These are phyloP conservation scores for Leptinotarsa haldemani DNA, from an alignment of 2,888 invertebrate genomes.

Conservation along the genomic window DNA sequence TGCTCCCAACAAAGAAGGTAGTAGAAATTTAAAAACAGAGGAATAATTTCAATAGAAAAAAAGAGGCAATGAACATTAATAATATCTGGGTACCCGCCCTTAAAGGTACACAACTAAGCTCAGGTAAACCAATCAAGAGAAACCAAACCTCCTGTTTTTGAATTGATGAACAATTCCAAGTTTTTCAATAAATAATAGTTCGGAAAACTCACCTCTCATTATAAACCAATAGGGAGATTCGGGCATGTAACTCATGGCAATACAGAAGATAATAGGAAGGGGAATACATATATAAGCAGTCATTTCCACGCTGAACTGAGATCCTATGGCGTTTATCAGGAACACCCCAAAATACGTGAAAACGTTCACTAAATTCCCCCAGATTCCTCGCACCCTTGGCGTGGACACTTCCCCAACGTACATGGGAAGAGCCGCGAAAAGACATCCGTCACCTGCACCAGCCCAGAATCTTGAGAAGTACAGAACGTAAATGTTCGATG, in stretches of 20 bases:
- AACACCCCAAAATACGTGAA: constrained; percentile 54
- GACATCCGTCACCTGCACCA: constrained; percentile 54
- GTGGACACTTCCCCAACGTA: constrained; percentile 57
- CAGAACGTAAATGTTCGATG: constrained; percentile 53
- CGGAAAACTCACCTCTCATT: constrained; percentile 44
- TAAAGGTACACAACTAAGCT: too few species aligned
- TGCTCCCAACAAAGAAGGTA: too few species aligned
- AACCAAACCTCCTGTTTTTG: too few species aligned
- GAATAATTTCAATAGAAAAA: too few species aligned
- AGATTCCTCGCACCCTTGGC: constrained; percentile 55
- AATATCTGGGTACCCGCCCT: too few species aligned
- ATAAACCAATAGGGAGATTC: constrained; percentile 65
- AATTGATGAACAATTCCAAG: too few species aligned
- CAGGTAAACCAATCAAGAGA: too few species aligned
- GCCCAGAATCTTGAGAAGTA: constrained; percentile 55
- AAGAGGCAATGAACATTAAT: too few species aligned
- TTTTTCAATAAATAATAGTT: too few species aligned
- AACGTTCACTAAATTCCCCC: constrained; percentile 55
- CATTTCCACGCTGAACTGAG: constrained; percentile 62
- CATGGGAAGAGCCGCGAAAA: constrained; percentile 53
- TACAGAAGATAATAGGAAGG: constrained; percentile 70
- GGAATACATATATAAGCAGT: constrained; percentile 70
- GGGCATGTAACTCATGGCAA: constrained; percentile 72
- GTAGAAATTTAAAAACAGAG: too few species aligned
- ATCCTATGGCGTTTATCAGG: constrained; percentile 67